phyloP scores from a whole-genome alignment of 1,140 invertebrate genomes.

The Ceratoteleas bidentatus region DNA sequence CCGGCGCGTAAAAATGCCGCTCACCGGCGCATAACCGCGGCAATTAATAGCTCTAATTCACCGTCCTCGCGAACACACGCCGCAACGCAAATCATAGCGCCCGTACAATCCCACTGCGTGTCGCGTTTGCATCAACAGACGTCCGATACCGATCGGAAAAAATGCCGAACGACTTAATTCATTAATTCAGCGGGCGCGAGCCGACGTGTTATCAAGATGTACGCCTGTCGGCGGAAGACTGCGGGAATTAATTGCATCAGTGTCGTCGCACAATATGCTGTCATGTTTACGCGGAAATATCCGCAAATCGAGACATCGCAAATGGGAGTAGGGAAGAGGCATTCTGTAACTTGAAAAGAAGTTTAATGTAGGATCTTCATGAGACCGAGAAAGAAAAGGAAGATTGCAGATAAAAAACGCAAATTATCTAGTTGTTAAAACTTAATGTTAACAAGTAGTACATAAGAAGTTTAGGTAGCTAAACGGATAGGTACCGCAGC shows the following conservation, averaged over 20 bases:
- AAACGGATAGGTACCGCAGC: no score
- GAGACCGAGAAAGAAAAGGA: no score
- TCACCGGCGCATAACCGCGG: conserved; percentile 24
- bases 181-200: conserved; percentile 36
- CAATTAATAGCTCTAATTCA: conserved; percentile 53
- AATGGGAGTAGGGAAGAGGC: no score
- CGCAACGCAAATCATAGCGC: conserved; percentile 39
- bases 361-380: no score
- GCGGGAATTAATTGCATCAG: conserved; percentile 46
- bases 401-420: no score
- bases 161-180: conserved; percentile 43
- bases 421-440: no score
- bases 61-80: conserved; percentile 5
- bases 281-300: background rate
- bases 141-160: conserved; percentile 38
- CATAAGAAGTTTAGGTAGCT: no score
- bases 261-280: background rate
- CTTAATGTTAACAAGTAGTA: no score
- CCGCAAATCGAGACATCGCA: background rate
- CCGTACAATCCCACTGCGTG: conserved; percentile 16
- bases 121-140: conserved; percentile 30
- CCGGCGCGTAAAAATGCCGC: conserved; percentile 2
- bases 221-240: conserved; percentile 42
- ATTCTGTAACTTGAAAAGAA: no score
- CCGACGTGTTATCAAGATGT: conserved; percentile 43